phyloP scores from a whole-genome alignment of 2,888 invertebrate species.

The Diabrotica balteata region DNA sequence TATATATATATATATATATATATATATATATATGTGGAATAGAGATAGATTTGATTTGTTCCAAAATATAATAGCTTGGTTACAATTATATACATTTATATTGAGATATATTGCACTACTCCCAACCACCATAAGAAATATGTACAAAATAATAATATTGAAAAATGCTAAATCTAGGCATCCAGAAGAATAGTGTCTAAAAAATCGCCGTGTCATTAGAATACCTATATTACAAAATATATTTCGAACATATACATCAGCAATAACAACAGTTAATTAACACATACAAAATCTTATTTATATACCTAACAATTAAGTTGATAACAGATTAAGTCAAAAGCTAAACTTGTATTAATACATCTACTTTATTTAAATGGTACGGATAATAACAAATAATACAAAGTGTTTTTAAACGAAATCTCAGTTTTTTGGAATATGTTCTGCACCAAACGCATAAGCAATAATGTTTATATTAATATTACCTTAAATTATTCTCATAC shows the following conservation, averaged over 20 bases:
- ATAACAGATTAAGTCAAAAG: constrained; percentile 5
- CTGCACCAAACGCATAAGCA: too few relatives aligned
- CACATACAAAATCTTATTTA: constrained; percentile 1
- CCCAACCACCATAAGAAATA: constrained; percentile 59
- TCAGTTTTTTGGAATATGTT: too few relatives aligned
- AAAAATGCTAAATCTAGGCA: constrained; percentile 3
- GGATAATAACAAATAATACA: not conserved
- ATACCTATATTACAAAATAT: constrained; percentile 13
- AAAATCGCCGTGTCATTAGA: not conserved
- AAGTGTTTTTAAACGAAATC: not conserved
- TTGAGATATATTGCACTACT: constrained; percentile 58
- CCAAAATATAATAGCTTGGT: too few relatives aligned
- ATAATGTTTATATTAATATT: too few relatives aligned
- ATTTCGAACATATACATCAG: constrained; percentile 9
- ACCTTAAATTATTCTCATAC: too few relatives aligned
- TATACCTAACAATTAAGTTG: constrained; percentile 4
- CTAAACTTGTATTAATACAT: constrained; percentile 4
- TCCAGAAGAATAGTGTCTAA: too few relatives aligned
- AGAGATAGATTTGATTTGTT: too few relatives aligned
- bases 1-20: too few relatives aligned
- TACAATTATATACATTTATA: not conserved
- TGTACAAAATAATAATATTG: constrained; percentile 44
- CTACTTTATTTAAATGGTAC: constrained; percentile 2
- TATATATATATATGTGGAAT: too few relatives aligned
- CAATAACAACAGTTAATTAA: constrained; percentile 9